Evolutionary conservation across 2,888 invertebrate genomes (phyloP), one percentile per base, ranked within the genome.

Genomic region (Cataglyphis cursor): DNA sequence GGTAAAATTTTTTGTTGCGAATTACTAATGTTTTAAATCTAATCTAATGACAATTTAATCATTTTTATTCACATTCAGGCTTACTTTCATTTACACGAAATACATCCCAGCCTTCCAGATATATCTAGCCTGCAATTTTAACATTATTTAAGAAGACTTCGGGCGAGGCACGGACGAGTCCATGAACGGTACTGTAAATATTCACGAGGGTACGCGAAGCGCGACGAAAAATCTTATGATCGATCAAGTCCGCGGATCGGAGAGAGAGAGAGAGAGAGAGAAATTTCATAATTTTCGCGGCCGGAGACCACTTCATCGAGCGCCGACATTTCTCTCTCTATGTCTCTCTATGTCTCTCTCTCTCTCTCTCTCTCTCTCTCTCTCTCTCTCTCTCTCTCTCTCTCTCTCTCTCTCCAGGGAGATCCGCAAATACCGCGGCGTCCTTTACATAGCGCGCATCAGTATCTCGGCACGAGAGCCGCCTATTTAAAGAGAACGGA

Each of bases 401-500:
- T 31, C 31, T 31, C 31, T 31, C 6, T 31, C 31, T 31, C 31
- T 31, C 31, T 6, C 35, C 24, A 35, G 70, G 57, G 31, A 83
- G 61, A 78, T 82, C 68, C 57, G 51, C 48, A 73, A 85, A 82
- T 54, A 78, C 70, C 75, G 31, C 48, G 28, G 21, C 66, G 61
- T 64, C 76, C 76, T 83, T 83, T 83, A 78, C 76, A 78, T 72
- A 82, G 64, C 73, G 41, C 81, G 48, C 21, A 62, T 75, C 61
- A 73, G 48, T 57, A 48, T 48, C 66, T 62, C 73, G 76, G 76
- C 28, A 24, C 48, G 65, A 38, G 78, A 83, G 74, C 66, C 54
- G 76, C 2, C 59, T 84, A 84, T 84, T 82, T 81, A 44, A 82
- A 81, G 84, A 72, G 76, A 82, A 81, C 48, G 85, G 85, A 85